Evolutionary conservation across 2,888 invertebrate genomes (phyloP).

Genomic region (Lasiommata megera): DNA sequence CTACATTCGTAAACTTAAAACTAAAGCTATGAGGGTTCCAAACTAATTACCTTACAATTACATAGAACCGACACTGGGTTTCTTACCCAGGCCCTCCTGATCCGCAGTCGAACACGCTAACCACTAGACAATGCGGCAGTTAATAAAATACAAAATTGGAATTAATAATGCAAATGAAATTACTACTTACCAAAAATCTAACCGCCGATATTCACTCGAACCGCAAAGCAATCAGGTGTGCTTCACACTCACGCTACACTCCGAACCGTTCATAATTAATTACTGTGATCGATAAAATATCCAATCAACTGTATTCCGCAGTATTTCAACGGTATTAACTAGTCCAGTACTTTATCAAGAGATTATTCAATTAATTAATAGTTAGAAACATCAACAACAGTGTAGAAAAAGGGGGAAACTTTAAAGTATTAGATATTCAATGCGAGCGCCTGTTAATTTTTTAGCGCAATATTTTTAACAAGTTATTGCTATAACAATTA

Average conservation of each 20-base stretch:
- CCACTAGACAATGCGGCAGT: no score
- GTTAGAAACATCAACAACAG: constrained; percentile 44
- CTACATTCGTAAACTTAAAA: no score
- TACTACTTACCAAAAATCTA: constrained; percentile 23
- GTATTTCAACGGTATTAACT: background rate
- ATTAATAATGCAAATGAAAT: background rate
- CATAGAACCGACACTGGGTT: no score
- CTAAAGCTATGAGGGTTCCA: no score
- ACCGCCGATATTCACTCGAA: constrained; percentile 6
- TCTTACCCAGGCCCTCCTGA: no score
- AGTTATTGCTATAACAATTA: constrained; percentile 40
- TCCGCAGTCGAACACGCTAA: no score
- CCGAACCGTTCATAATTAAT: constrained; percentile 16
- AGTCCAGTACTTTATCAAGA: constrained; percentile 3
- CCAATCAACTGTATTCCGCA: background rate
- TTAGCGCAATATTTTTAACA: constrained; percentile 46
- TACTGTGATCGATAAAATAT: constrained; percentile 12
- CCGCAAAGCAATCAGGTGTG: constrained; percentile 2
- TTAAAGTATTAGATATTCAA: constrained; percentile 39
- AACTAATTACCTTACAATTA: no score
- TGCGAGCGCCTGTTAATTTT: constrained; percentile 65
- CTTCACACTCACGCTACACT: constrained; percentile 20
- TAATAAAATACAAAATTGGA: background rate
- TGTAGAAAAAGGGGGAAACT: constrained; percentile 51
- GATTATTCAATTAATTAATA: constrained; percentile 33